Conservation (phyloP, 53 echinoderm and acorn worm genomes). For the Astropecten irregularis region DNA sequence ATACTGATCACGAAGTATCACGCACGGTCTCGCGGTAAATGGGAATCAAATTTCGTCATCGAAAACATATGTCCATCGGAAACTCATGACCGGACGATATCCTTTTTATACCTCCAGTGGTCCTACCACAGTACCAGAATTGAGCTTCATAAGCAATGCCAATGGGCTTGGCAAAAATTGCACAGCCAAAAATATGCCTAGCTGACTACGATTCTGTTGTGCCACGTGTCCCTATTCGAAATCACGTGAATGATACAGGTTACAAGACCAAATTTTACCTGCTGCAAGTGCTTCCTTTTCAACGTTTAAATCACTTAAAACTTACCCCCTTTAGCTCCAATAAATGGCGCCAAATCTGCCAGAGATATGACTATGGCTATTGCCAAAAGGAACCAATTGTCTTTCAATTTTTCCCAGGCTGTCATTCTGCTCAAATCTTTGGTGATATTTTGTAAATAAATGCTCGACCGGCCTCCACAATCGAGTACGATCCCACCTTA, state of each 20-base stretch:
- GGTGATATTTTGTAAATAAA: neutral
- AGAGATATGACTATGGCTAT: conserved; percentile 78
- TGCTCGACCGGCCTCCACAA: too few species aligned
- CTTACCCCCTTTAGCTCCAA: conserved; percentile 96
- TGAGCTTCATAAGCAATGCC: too few species aligned
- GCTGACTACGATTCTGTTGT: neutral
- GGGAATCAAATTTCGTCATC: too few species aligned
- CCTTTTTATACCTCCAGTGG: too few species aligned
- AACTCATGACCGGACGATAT: too few species aligned
- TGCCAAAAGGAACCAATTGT: conserved; percentile 95
- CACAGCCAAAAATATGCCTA: too few species aligned
- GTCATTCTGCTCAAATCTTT: conserved; percentile 66
- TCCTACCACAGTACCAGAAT: too few species aligned
- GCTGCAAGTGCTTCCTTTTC: neutral
- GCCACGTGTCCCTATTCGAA: conserved; percentile 13
- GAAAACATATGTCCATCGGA: too few species aligned
- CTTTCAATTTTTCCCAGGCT: conserved; percentile 73
- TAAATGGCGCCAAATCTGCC: conserved; percentile 80
- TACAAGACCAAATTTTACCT: conserved; percentile 8
- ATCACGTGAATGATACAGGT: neutral
- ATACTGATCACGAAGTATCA: too few species aligned
- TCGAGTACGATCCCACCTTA: too few species aligned
- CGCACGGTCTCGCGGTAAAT: too few species aligned
- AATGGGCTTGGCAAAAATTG: too few species aligned
- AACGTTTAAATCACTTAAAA: neutral